Evolutionary conservation across 2,888 invertebrate genomes (phyloP).

Genomic region (Polydrusus pterygomalis): DNA sequence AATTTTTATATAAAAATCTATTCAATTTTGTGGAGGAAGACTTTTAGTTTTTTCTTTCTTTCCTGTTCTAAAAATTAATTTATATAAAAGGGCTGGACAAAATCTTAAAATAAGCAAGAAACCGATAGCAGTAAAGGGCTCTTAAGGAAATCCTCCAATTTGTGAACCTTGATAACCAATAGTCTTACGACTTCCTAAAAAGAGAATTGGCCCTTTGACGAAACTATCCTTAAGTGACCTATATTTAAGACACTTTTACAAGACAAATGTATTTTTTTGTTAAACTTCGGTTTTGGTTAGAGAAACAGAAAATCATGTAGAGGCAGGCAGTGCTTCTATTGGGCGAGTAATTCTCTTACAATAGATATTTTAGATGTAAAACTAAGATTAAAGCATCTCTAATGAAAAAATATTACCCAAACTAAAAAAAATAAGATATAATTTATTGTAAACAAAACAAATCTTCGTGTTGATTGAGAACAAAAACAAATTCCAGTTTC

Average conservation of each 20-base stretch:
- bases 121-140: too few species aligned
- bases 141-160: background rate
- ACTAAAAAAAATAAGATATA: too few species aligned
- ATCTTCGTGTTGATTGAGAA: too few species aligned
- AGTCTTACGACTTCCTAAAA: background rate
- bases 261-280: conserved; percentile 18
- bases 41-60: too few species aligned
- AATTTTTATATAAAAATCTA: too few species aligned
- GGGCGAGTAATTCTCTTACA: background rate
- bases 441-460: too few species aligned
- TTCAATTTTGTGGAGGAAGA: too few species aligned
- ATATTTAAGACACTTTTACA: conserved; percentile 18
- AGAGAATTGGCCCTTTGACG: background rate
- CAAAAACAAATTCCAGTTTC: too few species aligned
- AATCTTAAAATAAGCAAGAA: background rate
- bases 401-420: too few species aligned
- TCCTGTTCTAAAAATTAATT: too few species aligned
- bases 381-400: too few species aligned
- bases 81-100: too few species aligned
- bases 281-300: conserved; percentile 1
- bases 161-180: background rate
- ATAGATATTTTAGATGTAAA: background rate
- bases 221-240: conserved; percentile 10
- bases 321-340: background rate
- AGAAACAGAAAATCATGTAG: conserved; percentile 21